Conservation (phyloP, 2,797 vertebrate genomes). For the Sphaeramia orbicularis region DNA sequence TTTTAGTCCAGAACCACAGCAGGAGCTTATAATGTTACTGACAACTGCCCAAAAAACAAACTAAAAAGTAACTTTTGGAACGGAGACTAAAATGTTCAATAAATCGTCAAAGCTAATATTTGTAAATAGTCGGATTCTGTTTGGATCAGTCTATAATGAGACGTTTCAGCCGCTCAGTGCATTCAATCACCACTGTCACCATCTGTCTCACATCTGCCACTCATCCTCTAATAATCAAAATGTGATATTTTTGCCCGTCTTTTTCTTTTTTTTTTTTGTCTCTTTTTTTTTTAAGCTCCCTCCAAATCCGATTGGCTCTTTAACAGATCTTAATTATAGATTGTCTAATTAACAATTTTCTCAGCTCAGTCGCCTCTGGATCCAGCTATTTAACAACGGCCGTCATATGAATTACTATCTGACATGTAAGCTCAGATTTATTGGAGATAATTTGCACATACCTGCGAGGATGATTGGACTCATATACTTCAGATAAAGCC, state of each 20-base stretch:
- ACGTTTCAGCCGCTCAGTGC: neutral
- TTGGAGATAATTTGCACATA: constrained; percentile 40
- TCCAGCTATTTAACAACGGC: constrained; percentile 63
- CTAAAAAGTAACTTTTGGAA: constrained; percentile 5
- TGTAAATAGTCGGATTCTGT: constrained; percentile 59
- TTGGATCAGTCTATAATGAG: neutral
- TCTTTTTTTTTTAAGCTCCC: constrained; percentile 30
- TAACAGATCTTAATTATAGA: constrained; percentile 84
- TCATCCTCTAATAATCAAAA: constrained; percentile 72
- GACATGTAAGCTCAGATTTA: constrained; percentile 38
- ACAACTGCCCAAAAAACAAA: neutral
- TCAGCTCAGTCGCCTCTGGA: constrained; percentile 72
- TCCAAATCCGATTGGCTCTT: constrained; percentile 70
- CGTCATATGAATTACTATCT: constrained; percentile 54
- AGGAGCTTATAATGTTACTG: neutral
- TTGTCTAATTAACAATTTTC: constrained; percentile 83
- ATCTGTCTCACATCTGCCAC: constrained; percentile 77
- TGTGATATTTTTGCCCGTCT: constrained; percentile 2
- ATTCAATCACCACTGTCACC: constrained; percentile 54
- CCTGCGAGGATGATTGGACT: constrained; percentile 41
- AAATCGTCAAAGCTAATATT: constrained; percentile 14
- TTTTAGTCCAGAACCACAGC: constrained; percentile 11
- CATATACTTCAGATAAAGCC: constrained; percentile 34
- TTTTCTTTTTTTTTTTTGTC: neutral
- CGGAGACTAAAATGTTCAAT: constrained; percentile 21